Conservation (phyloP, 2,888 invertebrate species). For the Polymixis flavicincta region DNA sequence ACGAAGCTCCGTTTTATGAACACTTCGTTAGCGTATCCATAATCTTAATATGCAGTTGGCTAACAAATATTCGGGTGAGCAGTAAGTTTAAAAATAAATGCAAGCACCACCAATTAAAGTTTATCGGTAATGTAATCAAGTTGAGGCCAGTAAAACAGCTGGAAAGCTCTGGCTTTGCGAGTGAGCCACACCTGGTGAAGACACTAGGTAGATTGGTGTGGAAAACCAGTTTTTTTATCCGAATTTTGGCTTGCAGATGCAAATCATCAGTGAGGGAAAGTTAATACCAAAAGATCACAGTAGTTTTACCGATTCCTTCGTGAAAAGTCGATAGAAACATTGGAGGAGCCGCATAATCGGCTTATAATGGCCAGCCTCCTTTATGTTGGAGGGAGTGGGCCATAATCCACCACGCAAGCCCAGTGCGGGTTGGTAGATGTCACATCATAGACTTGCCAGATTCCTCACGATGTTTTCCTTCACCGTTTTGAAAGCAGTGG, state of each 20-base stretch:
- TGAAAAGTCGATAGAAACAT: neutral
- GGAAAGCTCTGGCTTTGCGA: neutral
- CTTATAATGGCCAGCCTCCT: too few species aligned
- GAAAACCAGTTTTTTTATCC: neutral
- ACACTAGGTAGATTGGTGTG: too few species aligned
- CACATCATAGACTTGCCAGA: too few species aligned
- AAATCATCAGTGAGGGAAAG: too few species aligned
- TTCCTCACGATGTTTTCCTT: too few species aligned
- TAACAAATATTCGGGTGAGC: constrained; percentile 32
- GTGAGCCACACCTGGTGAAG: constrained; percentile 8
- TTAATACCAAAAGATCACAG: too few species aligned
- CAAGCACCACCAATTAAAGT: constrained; percentile 46
- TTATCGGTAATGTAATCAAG: constrained; percentile 54
- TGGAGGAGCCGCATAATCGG: too few species aligned
- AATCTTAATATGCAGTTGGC: constrained; percentile 45
- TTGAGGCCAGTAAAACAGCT: constrained; percentile 40
- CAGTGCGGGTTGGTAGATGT: too few species aligned
- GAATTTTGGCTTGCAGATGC: neutral
- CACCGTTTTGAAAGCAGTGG: too few species aligned
- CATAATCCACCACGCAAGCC: too few species aligned
- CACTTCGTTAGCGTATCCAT: constrained; percentile 30
- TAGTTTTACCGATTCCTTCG: neutral
- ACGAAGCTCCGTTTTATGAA: constrained; percentile 11
- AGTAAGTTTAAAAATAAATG: constrained; percentile 52
- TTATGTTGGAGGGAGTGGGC: too few species aligned